phyloP scores from a whole-genome alignment of 2,888 invertebrate species.

The Gortyna flavago region DNA sequence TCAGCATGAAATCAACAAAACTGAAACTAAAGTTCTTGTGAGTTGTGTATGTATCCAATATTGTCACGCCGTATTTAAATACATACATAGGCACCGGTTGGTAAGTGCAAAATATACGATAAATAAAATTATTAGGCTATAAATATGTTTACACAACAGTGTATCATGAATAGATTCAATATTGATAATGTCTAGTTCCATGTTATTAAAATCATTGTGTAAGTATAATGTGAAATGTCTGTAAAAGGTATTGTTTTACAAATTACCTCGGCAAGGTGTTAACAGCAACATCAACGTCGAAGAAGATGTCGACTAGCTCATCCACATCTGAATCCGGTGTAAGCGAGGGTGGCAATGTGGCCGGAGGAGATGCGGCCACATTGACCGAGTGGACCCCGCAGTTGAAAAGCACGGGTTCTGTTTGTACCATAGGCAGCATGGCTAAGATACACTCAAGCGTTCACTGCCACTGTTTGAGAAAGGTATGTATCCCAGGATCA shows the following conservation, averaged over 20 bases:
- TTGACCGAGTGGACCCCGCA: constrained; percentile 82
- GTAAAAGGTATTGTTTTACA: constrained; percentile 25
- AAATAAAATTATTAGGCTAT: constrained; percentile 14
- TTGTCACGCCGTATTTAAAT: constrained; percentile 42
- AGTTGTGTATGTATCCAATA: constrained; percentile 22
- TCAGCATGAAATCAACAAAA: constrained; percentile 49
- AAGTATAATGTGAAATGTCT: not conserved
- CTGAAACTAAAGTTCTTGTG: constrained; percentile 21
- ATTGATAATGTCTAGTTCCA: constrained; percentile 23
- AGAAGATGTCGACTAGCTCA: constrained; percentile 87
- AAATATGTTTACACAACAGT: constrained; percentile 46
- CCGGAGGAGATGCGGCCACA: constrained; percentile 83
- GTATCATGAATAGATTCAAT: constrained; percentile 22
- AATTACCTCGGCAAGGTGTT: constrained; percentile 85
- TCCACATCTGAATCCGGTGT: constrained; percentile 87
- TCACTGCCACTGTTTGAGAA: constrained; percentile 78
- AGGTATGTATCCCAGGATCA: constrained; percentile 78
- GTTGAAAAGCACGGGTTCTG: constrained; percentile 85
- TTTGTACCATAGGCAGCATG: constrained; percentile 88
- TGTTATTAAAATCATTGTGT: constrained; percentile 16
- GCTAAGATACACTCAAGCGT: constrained; percentile 81
- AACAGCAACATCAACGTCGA: constrained; percentile 87
- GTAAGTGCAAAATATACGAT: constrained; percentile 32
- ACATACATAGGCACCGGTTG: constrained; percentile 33
- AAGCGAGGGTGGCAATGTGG: constrained; percentile 86